Base-by-base conservation (phyloP, 2,888 invertebrate species). In the Hetaerina titia region DNA sequence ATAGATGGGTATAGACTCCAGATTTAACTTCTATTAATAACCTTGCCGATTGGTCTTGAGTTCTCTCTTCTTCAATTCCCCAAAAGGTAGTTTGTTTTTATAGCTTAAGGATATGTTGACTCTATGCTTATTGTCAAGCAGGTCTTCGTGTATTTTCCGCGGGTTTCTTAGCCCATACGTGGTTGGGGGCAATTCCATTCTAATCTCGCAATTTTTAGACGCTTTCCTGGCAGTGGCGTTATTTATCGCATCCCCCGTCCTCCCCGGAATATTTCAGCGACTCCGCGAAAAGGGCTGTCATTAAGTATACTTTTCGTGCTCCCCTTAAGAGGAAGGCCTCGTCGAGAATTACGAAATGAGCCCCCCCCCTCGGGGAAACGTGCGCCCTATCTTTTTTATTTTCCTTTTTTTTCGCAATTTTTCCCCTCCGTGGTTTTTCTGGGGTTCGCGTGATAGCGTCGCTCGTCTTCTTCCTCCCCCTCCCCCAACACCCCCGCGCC, bases 241-340 rank as follows among this genome's bases (percentile, higher is more conserved):
- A 31, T 81, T 81, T 81, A 81, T 31, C 81, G 81, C 25, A 81
- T 31, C 31, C 81, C 81, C 22, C 13, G 25, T 31, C 31, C n/a
- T 81, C 25, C 81, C 22, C 81, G 31, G 81, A 81, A 81, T 31
- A 81, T 81, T 81, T 22, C 31, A 31, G 81, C 11, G 81, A 31
- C 25, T 81, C 22, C 13, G 81, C n/a, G 81, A 81, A 81, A 31
- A 81, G 11, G 81, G 81, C 31, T 31, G 81, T 31, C 81, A 81
- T 81, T 81, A 81, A 81, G 81, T 81, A 81, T 81, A 81, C 81
- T 81, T 81, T 81, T 31, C 81, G 81, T 81, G 81, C 69, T 69
- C n/a, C 81, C 60, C 22, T 81, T 25, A 22, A 81, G 81, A 81
- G 31, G 31, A 81, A 81, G 25, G 81, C 25, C 81, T 81, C 31